Evolutionary conservation across 1,140 invertebrate species (phyloP).

Genomic region (Vanessa atalanta): DNA sequence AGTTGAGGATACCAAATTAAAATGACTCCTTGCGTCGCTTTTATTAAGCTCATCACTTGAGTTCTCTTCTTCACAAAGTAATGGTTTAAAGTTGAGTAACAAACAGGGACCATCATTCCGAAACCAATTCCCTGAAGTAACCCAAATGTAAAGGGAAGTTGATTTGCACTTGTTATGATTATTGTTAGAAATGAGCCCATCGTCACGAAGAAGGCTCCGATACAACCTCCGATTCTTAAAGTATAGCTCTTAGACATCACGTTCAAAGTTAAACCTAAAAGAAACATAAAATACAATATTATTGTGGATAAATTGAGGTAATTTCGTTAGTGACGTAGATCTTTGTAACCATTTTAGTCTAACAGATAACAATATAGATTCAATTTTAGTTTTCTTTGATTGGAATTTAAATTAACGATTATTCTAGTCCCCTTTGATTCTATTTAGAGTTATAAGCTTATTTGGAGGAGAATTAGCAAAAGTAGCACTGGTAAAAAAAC

Average conservation of each 20-base stretch:
- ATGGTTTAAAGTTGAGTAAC: constrained; percentile 82
- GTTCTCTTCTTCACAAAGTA: constrained; percentile 83
- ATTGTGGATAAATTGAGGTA: background rate
- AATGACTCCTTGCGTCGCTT: constrained; percentile 82
- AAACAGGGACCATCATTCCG: constrained; percentile 82
- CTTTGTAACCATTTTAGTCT: too few relatives aligned
- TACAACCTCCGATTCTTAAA: constrained; percentile 77
- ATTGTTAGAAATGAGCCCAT: constrained; percentile 78
- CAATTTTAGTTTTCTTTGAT: too few relatives aligned
- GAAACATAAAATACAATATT: background rate
- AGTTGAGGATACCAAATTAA: constrained; percentile 82
- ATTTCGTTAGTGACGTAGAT: too few relatives aligned
- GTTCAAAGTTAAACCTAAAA: constrained; percentile 81
- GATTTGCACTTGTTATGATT: constrained; percentile 77
- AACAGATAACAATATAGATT: too few relatives aligned
- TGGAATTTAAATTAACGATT: background rate
- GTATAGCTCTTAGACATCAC: constrained; percentile 78
- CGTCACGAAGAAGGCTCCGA: constrained; percentile 78
- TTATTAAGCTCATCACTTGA: constrained; percentile 82
- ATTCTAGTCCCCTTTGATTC: background rate
- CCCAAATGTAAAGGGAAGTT: constrained; percentile 81
- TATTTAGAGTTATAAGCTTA: background rate
- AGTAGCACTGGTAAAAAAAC: too few relatives aligned
- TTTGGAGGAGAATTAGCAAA: too few relatives aligned
- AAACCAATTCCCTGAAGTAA: constrained; percentile 82